Conservation (phyloP, 2,888 invertebrate genomes). For the Yponomeuta evonymella region DNA sequence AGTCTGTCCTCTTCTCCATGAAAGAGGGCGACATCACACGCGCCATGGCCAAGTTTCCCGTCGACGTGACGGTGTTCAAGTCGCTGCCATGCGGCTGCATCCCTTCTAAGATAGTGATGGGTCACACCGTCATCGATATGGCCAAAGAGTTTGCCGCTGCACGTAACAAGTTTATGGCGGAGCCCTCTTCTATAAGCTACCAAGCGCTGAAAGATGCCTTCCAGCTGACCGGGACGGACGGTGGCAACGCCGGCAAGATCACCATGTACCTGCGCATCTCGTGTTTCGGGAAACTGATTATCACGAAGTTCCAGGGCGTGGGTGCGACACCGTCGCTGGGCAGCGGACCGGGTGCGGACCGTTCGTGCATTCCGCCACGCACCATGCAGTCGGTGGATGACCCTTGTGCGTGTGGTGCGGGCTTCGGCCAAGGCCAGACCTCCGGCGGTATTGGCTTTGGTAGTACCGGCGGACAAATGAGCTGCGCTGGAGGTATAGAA, state of each 20-base stretch:
- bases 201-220: slow-evolving; percentile 79
- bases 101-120: slow-evolving; percentile 79
- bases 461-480: background rate
- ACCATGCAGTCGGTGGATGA: slow-evolving; percentile 46
- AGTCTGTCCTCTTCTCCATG: slow-evolving; percentile 81
- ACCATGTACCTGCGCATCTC: slow-evolving; percentile 79
- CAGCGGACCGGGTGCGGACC: slow-evolving; percentile 36
- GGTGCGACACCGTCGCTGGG: slow-evolving; percentile 41
- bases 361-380: slow-evolving; percentile 52
- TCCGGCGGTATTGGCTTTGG: slow-evolving; percentile 10
- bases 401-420: slow-evolving; percentile 58
- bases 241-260: slow-evolving; percentile 73
- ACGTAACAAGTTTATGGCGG: slow-evolving; percentile 61
- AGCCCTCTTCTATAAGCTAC: slow-evolving; percentile 65
- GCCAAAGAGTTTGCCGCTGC: slow-evolving; percentile 77
- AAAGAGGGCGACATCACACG: slow-evolving; percentile 69
- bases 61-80: slow-evolving; percentile 75
- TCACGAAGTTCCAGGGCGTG: slow-evolving; percentile 78
- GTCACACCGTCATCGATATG: slow-evolving; percentile 75
- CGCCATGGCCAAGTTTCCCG: slow-evolving; percentile 72
- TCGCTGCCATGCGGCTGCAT: slow-evolving; percentile 77
- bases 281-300: slow-evolving; percentile 79
- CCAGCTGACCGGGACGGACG: slow-evolving; percentile 66
- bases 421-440: slow-evolving; percentile 28
- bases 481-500: background rate